Conservation (phyloP, 2,797 vertebrate genomes). For the Anabacerthia variegaticeps region DNA sequence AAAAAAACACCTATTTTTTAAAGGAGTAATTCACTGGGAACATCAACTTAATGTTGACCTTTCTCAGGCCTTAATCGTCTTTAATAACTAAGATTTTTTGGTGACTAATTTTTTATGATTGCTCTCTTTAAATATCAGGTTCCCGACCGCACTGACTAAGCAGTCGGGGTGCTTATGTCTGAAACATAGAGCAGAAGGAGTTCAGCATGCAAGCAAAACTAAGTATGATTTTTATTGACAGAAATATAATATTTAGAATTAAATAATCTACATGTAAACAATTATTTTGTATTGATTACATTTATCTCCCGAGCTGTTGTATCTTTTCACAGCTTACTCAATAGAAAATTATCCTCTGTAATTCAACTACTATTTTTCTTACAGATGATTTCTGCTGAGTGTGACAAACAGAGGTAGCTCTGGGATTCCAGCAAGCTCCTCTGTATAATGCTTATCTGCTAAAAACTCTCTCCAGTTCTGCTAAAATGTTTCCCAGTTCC, state of each 20-base stretch:
- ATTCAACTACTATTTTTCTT: not conserved
- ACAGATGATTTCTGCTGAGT: not conserved
- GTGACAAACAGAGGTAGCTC: not conserved
- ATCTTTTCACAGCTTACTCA: not conserved
- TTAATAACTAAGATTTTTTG: not conserved
- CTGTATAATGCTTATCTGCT: not conserved
- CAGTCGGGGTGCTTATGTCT: not conserved
- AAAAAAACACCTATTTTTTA: fast-evolving
- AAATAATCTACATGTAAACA: not conserved
- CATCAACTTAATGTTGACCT: not conserved
- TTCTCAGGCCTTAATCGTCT: not conserved
- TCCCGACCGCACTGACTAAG: not conserved
- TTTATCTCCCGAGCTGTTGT: not conserved
- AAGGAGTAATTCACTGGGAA: not conserved
- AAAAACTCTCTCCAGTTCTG: not conserved
- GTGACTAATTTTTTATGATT: not conserved
- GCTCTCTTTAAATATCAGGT: not conserved
- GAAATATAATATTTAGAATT: not conserved
- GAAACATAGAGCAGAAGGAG: not conserved
- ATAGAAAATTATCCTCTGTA: not conserved
- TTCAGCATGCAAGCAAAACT: not conserved
- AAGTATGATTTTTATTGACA: not conserved
- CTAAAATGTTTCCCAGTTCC: not conserved
- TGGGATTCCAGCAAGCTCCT: not conserved
- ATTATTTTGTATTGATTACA: not conserved